Base-by-base conservation (phyloP, 1,140 invertebrate genomes). In the Anoplolepis gracilipes region DNA sequence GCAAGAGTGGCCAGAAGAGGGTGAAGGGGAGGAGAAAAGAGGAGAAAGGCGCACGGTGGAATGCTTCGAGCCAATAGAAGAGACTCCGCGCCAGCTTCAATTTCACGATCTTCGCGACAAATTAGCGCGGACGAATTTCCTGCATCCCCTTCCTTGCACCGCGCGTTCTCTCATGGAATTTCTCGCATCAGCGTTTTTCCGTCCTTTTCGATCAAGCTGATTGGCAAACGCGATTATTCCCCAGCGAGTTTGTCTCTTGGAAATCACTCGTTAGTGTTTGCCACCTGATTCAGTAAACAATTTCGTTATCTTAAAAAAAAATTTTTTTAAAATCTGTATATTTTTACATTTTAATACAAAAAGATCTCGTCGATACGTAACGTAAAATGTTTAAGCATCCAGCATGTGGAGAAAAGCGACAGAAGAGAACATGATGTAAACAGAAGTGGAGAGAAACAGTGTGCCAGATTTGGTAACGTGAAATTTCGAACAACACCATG, bases 41-140 rank as follows among this genome's bases (percentile, higher is more conserved):
- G 85, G 87, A 89, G 76, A 84, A 81, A 85, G 69, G 75, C 75
- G 85, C 84, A 90, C 85, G 81, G 65, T 55, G 88, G 86, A 92
- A 91, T 85, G 85, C 89, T 91, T 53, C 88, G 76, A 90, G 92
- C 93, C 92, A 92, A 93, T 93, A 90, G 91, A 92, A 91, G 90
- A 92, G 90, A 92, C 90, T 89, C 73, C 84, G 91, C 87, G 92
- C 90, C 92, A 85, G 84, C 90, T 93, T 92, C 91, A 93, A 93
- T 94, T 92, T 82, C 84, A 86, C 91, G 90, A 94, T 93, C 90
- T 91, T 90, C 90, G 90, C 90, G 90, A 93, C 91, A 92, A 93
- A 94, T 94, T 92, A 93, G 87, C 91, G 87, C 90, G 85, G 93
- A 93, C 92, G 92, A 93, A 92, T 93, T 93, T 92, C 73, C 85